phyloP scores from a whole-genome alignment of 2,113 vertebrate genomes.

The Engraulis encrasicolus region DNA sequence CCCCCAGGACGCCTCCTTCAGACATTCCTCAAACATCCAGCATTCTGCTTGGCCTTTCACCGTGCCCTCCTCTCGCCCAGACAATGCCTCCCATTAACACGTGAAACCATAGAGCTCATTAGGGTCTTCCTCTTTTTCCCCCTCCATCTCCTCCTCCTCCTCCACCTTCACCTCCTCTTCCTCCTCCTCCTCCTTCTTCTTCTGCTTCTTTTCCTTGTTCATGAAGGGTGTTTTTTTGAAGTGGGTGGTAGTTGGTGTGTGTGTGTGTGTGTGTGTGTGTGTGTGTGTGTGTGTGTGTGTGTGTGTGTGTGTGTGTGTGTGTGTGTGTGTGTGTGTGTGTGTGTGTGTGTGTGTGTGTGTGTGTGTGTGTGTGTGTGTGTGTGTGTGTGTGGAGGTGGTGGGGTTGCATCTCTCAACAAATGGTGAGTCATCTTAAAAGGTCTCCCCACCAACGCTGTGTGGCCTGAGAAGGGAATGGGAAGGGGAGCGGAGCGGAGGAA shows the following conservation, averaged over 20 bases:
- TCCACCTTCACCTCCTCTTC: too few relatives aligned
- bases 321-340: not conserved
- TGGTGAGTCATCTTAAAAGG: conserved; percentile 51
- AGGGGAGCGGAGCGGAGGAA: conserved; percentile 62
- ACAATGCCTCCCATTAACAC: conserved; percentile 29
- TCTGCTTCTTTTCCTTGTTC: too few relatives aligned
- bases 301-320: not conserved
- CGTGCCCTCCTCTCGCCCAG: conserved; percentile 28
- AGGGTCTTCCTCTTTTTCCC: conserved; percentile 45
- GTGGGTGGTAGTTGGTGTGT: not conserved
- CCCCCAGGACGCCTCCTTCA: not conserved
- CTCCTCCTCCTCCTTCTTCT: too few relatives aligned
- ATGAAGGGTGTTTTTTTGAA: not conserved
- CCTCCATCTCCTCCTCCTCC: too few relatives aligned
- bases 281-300: not conserved
- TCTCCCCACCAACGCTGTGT: conserved; percentile 49
- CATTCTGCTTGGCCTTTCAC: conserved; percentile 27
- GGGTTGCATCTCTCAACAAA: conserved; percentile 48
- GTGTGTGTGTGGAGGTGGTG: not conserved
- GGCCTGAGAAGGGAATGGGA: conserved; percentile 60
- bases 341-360: too few relatives aligned
- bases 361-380: not conserved
- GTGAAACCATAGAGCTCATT: conserved; percentile 54
- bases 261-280: not conserved
- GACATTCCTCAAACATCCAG: conserved; percentile 1